These are phyloP conservation scores for Leptopilina clavipes DNA, from an alignment of 1,140 invertebrate species.

Conservation along the genomic window DNA sequence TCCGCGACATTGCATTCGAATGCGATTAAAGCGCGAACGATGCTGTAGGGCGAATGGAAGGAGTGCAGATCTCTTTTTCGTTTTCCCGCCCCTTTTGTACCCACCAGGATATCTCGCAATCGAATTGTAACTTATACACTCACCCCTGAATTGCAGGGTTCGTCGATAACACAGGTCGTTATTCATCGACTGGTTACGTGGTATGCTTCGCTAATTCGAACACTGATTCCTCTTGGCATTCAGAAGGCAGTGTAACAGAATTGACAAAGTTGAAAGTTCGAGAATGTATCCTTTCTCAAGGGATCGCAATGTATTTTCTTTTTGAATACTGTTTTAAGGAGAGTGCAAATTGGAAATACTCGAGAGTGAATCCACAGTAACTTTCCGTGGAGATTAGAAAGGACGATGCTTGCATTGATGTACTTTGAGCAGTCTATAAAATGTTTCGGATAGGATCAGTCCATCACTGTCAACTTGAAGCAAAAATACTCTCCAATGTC, in stretches of 20 bases:
- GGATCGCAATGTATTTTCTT: no score
- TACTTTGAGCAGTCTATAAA: not conserved
- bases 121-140: conserved; percentile 69
- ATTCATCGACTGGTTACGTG: conserved; percentile 62
- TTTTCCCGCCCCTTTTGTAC: conserved; percentile 36
- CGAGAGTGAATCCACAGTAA: no score
- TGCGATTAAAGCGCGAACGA: conserved; percentile 73
- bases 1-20: conserved; percentile 75
- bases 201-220: conserved; percentile 63
- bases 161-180: conserved; percentile 45
- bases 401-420: no score
- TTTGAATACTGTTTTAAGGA: no score
- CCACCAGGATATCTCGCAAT: conserved; percentile 61
- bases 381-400: no score
- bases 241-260: conserved; percentile 34
- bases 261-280: not conserved
- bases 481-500: not conserved
- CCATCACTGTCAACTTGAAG: conserved; percentile 18
- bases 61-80: conserved; percentile 26
- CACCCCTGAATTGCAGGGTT: conserved; percentile 26
- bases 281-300: not conserved
- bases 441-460: not conserved
- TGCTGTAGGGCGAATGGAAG: conserved; percentile 64
- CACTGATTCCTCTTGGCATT: conserved; percentile 57
- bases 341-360: no score